A percentile compares a stretch with the other conserved stretches of the same genome.
These are phyloP conservation scores for Thera obeliscata DNA, from an alignment of 2,888 invertebrate genomes.

Conservation along the genomic window DNA sequence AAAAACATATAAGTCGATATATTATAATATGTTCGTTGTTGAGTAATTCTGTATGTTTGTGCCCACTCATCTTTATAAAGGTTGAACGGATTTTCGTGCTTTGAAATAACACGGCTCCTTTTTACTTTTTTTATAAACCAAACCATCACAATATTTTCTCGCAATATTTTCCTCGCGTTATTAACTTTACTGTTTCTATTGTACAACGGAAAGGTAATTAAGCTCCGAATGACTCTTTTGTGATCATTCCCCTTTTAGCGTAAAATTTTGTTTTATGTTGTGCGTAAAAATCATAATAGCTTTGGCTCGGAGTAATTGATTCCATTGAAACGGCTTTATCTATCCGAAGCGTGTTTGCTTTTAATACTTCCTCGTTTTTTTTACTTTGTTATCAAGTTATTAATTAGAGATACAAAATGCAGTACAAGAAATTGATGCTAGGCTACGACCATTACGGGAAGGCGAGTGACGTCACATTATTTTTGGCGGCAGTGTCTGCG, in stretches of 20 bases:
- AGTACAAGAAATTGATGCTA: no score
- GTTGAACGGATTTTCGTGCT: no score
- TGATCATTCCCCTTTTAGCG: slow-evolving; percentile 46
- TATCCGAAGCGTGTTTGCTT: slow-evolving; percentile 16
- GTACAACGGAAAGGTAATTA: slow-evolving; percentile 54
- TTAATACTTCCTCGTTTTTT: background rate
- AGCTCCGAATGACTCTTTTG: slow-evolving; percentile 50
- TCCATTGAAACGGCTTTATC: slow-evolving; percentile 29
- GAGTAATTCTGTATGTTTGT: no score
- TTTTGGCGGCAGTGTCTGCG: no score
- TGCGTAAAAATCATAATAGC: slow-evolving; percentile 41
- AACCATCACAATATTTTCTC: slow-evolving; percentile 33
- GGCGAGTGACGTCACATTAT: no score
- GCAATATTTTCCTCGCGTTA: slow-evolving; percentile 40
- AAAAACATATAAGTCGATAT: no score
- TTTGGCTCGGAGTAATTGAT: slow-evolving; percentile 32
- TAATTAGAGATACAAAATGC: no score
- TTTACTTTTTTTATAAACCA: background rate
- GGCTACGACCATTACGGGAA: no score
- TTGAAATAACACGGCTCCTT: no score
- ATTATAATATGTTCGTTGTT: no score
- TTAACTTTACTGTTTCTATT: slow-evolving; percentile 53
- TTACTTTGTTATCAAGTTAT: no score
- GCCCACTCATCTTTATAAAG: no score
- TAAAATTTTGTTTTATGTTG: slow-evolving; percentile 39